Evolutionary conservation across 2,113 vertebrate species (phyloP).

Genomic region (Platanista minor): DNA sequence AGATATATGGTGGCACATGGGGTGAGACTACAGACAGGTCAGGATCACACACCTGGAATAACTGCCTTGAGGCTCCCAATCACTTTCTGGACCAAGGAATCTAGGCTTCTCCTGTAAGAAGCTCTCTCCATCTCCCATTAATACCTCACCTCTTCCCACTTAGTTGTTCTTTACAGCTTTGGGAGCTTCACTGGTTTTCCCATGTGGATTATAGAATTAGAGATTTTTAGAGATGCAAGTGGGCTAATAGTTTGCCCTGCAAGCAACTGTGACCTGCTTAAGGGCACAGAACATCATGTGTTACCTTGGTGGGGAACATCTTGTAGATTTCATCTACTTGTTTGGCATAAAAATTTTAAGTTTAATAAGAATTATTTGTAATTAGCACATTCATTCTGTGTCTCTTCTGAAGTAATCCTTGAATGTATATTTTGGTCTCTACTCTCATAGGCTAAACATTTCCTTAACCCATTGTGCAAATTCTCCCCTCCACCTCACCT

Average conservation of each 20-base stretch:
- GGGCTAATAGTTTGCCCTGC: not conserved
- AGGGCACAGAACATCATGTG: not conserved
- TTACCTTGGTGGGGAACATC: not conserved
- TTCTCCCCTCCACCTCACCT: not conserved
- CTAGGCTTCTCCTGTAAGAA: not conserved
- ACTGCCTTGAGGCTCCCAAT: not conserved
- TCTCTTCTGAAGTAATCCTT: not conserved
- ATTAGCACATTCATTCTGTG: not conserved
- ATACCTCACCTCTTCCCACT: not conserved
- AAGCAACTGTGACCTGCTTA: not conserved
- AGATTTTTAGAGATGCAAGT: not conserved
- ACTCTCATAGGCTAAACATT: not conserved
- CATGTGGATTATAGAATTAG: not conserved
- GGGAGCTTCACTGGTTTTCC: not conserved
- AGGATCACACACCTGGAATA: not conserved
- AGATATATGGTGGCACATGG: not conserved
- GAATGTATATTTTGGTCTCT: not conserved
- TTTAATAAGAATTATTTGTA: not conserved
- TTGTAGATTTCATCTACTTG: not conserved
- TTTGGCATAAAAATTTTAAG: not conserved
- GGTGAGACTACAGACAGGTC: not conserved
- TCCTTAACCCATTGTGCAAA: not conserved
- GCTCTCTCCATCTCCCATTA: not conserved
- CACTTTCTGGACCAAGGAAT: not conserved
- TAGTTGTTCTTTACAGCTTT: not conserved